A percentile compares a stretch with the other conserved stretches of the same genome.
These are phyloP conservation scores for Microplitis demolitor DNA, from an alignment of 1,140 invertebrate species.

Conservation along the genomic window DNA sequence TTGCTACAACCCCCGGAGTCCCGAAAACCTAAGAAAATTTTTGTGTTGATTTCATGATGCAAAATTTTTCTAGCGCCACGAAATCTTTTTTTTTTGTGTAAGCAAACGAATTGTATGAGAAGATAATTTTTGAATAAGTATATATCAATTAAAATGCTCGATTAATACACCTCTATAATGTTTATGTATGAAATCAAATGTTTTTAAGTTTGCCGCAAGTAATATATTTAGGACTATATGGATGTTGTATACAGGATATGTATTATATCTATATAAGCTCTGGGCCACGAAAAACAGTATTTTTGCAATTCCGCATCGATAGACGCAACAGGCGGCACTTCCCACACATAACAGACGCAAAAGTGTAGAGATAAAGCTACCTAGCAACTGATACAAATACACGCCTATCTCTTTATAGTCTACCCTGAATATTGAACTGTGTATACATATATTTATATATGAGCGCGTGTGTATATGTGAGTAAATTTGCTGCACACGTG, in stretches of 20 bases:
- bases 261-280: conserved; percentile 18
- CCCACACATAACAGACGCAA: conserved; percentile 37
- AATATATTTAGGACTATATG: conserved; percentile 48
- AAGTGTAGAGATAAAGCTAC: not conserved
- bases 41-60: too few relatives aligned
- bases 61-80: too few relatives aligned
- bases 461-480: not conserved
- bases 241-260: conserved; percentile 38
- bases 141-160: too few relatives aligned
- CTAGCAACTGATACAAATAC: not conserved
- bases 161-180: too few relatives aligned
- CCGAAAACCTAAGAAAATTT: too few relatives aligned
- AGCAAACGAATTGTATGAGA: too few relatives aligned
- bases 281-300: conserved; percentile 44
- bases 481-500: not conserved
- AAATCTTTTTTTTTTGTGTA: too few relatives aligned
- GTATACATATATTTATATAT: too few relatives aligned
- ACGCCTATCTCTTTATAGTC: not conserved
- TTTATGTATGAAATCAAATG: not conserved
- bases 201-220: conserved; percentile 20
- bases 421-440: not conserved
- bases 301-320: conserved; percentile 52
- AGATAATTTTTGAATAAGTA: too few relatives aligned
- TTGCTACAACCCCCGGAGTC: too few relatives aligned
- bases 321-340: conserved; percentile 52